Evolutionary conservation across 2,113 vertebrate genomes (phyloP), one percentile per base, ranked within the genome.

Genomic region (Cryptomyrus ogoouensis): DNA sequence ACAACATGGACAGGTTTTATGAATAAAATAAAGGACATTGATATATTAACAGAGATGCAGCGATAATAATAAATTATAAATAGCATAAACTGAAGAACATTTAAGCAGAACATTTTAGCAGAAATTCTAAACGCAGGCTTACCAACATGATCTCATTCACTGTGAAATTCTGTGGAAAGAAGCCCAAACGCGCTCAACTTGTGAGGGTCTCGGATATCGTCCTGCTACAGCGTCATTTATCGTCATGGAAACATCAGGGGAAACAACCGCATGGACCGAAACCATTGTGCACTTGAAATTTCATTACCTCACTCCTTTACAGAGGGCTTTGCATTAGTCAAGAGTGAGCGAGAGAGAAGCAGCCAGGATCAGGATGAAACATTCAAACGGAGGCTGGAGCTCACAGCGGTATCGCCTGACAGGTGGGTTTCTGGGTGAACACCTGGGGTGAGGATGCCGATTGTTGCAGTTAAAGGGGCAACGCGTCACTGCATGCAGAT

Each of bases 191-290:
- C 35, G n/a, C 9, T 89, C 17, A 13, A 17, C 3, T 6, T 62
- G n/a, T 39, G 53, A 62, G 9, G 24, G 35, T 88, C 87, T 31
- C 7, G 46, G 47, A 49, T 47, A 52, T 24, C 44, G 35, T 21
- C 31, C 88, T 35, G 31, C 8, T 19, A 74, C 49, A 66, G 77
- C 74, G 70, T 90, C 83, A 85, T 39, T 90, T 35, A 90, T 86
- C 17, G 24, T 90, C 83, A 90, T 87, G 83, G 83, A 66, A 90
- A 90, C 52, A 85, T 39, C 83, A 21, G 83, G 56, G 27, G 44
- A 53, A 42, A 80, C 44, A 53, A 53, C 85, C 19, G 50, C 85
- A 84, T 47, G 46, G 21, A 39, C 53, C 12, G 8, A 56, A 53
- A 46, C 15, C 15, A 58, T 49, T 62, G 50, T 83, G 50, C 53